A percentile compares a stretch with the other conserved stretches of the same genome.
These are phyloP conservation scores for Heliconius hewitsoni DNA, from an alignment of 1,140 invertebrate species.

Conservation along the genomic window DNA sequence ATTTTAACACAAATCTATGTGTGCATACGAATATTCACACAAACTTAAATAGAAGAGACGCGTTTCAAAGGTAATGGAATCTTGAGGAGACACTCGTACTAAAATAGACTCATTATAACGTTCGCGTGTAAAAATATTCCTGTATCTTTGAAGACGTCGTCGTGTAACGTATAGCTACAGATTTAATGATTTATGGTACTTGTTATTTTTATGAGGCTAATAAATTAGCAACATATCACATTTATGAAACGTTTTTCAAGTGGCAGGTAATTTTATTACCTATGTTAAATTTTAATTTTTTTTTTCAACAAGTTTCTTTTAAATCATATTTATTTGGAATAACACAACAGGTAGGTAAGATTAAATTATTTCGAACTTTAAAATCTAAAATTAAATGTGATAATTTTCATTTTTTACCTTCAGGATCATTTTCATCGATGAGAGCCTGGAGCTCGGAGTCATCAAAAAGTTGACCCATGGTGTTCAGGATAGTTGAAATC, in stretches of 20 bases:
- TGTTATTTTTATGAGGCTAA: constrained; percentile 44
- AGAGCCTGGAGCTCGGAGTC: constrained; percentile 91
- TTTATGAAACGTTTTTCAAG: constrained; percentile 15
- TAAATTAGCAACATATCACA: constrained; percentile 23
- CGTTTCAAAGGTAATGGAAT: constrained; percentile 39
- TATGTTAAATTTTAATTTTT: neutral
- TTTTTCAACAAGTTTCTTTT: neutral
- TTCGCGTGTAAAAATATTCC: constrained; percentile 68
- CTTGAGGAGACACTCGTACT: constrained; percentile 43
- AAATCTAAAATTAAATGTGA: neutral
- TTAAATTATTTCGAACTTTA: neutral
- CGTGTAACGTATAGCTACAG: constrained; percentile 34
- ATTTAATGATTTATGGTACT: constrained; percentile 45
- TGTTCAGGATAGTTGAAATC: constrained; percentile 95
- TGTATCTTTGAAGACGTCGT: constrained; percentile 60
- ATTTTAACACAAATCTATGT: neutral
- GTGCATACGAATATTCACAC: constrained; percentile 28
- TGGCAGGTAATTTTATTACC: constrained; percentile 23
- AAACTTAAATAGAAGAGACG: constrained; percentile 30
- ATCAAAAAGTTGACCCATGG: constrained; percentile 95
- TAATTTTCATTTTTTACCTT: constrained; percentile 79
- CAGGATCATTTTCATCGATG: constrained; percentile 92
- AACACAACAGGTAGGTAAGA: neutral
- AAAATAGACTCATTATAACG: constrained; percentile 64
- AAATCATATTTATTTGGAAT: neutral